Percentiles rank a stretch among this genome's conserved stretches.
Conservation (phyloP, 1,140 invertebrate species). For the Theocolax elegans region DNA sequence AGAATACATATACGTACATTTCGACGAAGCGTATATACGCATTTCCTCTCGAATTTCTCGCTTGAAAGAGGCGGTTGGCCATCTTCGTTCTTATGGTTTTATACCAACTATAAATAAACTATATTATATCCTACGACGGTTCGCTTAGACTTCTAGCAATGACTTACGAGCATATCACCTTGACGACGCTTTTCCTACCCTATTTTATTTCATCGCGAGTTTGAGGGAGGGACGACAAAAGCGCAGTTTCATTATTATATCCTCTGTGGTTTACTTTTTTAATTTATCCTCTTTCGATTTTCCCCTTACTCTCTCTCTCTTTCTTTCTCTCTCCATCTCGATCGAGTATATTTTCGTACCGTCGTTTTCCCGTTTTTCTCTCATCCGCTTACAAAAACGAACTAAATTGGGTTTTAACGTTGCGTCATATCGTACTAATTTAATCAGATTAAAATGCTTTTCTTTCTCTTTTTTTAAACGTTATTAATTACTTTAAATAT, state of each 20-base stretch:
- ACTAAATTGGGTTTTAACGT: conserved; percentile 2
- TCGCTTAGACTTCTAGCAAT: conserved; percentile 37
- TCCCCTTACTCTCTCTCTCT: background rate
- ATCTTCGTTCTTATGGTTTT: background rate
- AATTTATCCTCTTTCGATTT: background rate
- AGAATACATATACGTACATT: too few relatives aligned
- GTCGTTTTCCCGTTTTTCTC: background rate
- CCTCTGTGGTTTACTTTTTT: conserved; percentile 16
- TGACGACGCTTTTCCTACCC: background rate
- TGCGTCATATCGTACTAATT: background rate
- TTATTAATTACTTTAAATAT: too few relatives aligned
- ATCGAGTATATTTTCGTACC: background rate
- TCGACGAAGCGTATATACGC: too few relatives aligned
- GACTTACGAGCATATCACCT: conserved; percentile 37
- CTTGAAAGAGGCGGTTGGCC: too few relatives aligned
- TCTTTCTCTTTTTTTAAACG: too few relatives aligned
- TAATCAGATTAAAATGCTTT: conserved; percentile 4
- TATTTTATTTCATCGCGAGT: background rate
- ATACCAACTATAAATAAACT: conserved; percentile 35
- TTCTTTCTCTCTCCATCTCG: background rate
- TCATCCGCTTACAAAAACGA: conserved; percentile 11
- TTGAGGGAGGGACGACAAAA: background rate
- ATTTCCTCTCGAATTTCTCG: too few relatives aligned
- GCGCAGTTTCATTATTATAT: conserved; percentile 20
- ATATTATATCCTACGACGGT: conserved; percentile 24